A percentile compares a stretch with the other conserved stretches of the same genome.
phyloP scores from a whole-genome alignment of 2,888 invertebrate genomes.

The Abrostola tripartita region DNA sequence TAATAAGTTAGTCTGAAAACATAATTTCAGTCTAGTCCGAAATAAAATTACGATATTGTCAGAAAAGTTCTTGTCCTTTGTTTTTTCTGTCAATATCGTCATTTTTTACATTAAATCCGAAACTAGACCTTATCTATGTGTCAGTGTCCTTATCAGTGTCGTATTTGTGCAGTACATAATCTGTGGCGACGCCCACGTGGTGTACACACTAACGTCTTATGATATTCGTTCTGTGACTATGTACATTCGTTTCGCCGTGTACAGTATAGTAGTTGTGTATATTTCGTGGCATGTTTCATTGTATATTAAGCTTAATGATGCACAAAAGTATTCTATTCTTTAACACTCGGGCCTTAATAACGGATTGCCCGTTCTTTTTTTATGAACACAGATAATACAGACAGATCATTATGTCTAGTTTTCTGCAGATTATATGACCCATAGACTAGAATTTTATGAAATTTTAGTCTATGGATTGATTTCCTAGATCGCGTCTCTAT shows the following conservation, averaged over 20 bases:
- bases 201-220: slow-evolving; percentile 55
- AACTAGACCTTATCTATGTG: not conserved
- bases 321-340: slow-evolving; percentile 70
- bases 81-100: too few relatives aligned
- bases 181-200: slow-evolving; percentile 26
- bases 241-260: slow-evolving; percentile 76
- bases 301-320: slow-evolving; percentile 75
- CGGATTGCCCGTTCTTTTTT: slow-evolving; percentile 14
- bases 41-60: too few relatives aligned
- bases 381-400: slow-evolving; percentile 7
- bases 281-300: slow-evolving; percentile 77
- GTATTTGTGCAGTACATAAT: not conserved
- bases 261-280: slow-evolving; percentile 73
- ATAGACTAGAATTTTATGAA: slow-evolving; percentile 14
- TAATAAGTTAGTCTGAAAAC: too few relatives aligned
- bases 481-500: not conserved
- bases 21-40: too few relatives aligned
- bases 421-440: slow-evolving; percentile 1
- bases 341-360: slow-evolving; percentile 41
- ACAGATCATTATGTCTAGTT: slow-evolving; percentile 2
- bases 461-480: slow-evolving; percentile 3
- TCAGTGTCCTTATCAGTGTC: not conserved
- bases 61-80: too few relatives aligned
- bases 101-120: too few relatives aligned
- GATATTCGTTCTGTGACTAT: slow-evolving; percentile 64